Evolutionary conservation across 2,797 vertebrate species (phyloP).

Genomic region (Thamnophis elegans): DNA sequence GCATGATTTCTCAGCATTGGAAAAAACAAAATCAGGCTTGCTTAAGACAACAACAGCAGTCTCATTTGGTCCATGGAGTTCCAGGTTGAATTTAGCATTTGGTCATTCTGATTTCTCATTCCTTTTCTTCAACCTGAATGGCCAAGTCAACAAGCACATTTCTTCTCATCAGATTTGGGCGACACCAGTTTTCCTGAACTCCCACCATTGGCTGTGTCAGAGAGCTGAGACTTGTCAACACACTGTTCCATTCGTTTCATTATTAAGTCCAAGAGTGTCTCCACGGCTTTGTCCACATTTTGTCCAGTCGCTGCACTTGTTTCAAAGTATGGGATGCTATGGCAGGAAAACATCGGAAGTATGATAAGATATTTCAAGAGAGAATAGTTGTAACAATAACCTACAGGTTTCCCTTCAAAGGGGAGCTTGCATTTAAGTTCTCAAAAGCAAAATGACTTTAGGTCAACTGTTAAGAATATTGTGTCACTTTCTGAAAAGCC

Average conservation of each 20-base stretch:
- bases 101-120: neutral
- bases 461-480: neutral
- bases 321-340: constrained; percentile 92
- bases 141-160: constrained; percentile 85
- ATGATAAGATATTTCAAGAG: neutral
- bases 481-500: neutral
- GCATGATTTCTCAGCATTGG: constrained; percentile 28
- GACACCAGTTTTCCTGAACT: constrained; percentile 78
- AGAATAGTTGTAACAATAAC: neutral
- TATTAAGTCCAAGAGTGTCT: constrained; percentile 90
- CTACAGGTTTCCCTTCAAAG: neutral
- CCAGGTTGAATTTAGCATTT: constrained; percentile 21
- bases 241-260: constrained; percentile 98
- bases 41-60: constrained; percentile 25
- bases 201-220: constrained; percentile 78
- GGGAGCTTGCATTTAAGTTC: no score
- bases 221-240: constrained; percentile 83
- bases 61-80: constrained; percentile 20
- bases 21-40: constrained; percentile 9
- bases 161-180: constrained; percentile 75
- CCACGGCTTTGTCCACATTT: constrained; percentile 87
- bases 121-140: constrained; percentile 10
- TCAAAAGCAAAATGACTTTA: neutral
- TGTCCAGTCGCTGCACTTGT: constrained; percentile 89
- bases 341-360: neutral